A percentile compares a stretch with the other conserved stretches of the same genome.
These are phyloP conservation scores for Cactoblastis cactorum DNA, from an alignment of 2,888 invertebrate species.

Conservation along the genomic window DNA sequence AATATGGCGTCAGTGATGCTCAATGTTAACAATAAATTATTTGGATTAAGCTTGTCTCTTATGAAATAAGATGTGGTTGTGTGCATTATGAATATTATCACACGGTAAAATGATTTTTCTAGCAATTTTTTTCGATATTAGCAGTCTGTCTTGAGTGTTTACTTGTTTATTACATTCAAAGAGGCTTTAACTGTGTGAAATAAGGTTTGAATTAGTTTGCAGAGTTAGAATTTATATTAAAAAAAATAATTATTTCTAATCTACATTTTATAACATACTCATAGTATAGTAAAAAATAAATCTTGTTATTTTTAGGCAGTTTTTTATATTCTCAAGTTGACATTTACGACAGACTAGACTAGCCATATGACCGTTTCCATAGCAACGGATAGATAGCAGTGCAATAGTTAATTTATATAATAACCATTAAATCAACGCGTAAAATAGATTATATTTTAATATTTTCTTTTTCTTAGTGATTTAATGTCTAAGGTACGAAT, in stretches of 20 bases:
- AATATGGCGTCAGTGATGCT: conserved; percentile 25
- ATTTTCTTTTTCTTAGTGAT: conserved; percentile 21
- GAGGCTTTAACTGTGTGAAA: background rate
- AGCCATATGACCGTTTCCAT: conserved; percentile 11
- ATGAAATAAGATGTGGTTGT: conserved; percentile 67
- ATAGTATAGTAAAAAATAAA: too few relatives aligned
- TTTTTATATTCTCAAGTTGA: background rate
- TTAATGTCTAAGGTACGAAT: conserved; percentile 19
- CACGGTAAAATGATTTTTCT: conserved; percentile 35
- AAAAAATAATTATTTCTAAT: too few relatives aligned
- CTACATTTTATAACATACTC: too few relatives aligned
- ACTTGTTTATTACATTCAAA: background rate
- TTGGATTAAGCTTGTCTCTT: conserved; percentile 49
- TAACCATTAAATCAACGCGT: background rate
- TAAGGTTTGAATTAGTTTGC: too few relatives aligned
- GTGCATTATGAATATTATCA: conserved; percentile 45
- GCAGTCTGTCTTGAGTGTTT: conserved; percentile 11
- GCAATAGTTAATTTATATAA: conserved; percentile 18
- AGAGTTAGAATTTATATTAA: too few relatives aligned
- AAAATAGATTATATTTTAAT: conserved; percentile 25
- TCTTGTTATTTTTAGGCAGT: background rate
- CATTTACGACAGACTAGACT: background rate
- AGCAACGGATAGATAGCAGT: conserved; percentile 14
- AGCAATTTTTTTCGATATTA: conserved; percentile 39
- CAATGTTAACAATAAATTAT: conserved; percentile 37